Base-by-base conservation (phyloP, 1,140 invertebrate species). In the Drosophila gunungcola region DNA sequence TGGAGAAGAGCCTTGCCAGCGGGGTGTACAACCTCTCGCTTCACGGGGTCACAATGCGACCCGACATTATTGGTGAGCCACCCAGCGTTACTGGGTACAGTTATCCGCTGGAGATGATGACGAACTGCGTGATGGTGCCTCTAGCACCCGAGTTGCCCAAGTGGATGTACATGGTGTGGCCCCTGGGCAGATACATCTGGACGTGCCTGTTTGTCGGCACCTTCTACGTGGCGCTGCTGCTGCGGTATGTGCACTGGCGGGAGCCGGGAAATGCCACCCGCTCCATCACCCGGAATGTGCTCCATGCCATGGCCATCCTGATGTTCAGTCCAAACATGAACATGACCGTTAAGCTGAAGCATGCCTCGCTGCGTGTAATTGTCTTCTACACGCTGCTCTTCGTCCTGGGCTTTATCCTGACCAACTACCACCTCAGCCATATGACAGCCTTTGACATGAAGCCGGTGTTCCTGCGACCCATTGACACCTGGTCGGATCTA, bases 111-210 rank as follows among this genome's bases (percentile, higher is more conserved):
- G 78, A 85, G 45, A 39, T 81, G 13, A 57, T 78, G 58, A 73
- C 54, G 12, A 89, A 69, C 43, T 91, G 90, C 52, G 77, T 91
- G 11, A 91, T 91, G 90, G 90, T 91, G 3, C 90, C 90, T 0
- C 61, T 91, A 2, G 78, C 84, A 0, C 83, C 88, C 16, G 90
- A 91, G 76, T 27, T 91, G 56, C 83, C 90, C 49, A 90, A 89
- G 38, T 91, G 81, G 84, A 74, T 77, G 78, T 91, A 91, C 39
- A 57, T 91, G 42, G 70, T 91, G 1, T 91, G 90, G 90, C 86
- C 90, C 0, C 46, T 91, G 55, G 90, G 84, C 4, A 72, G 63
- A 2, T 91, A 79, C 34, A 78, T 90, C 11, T 91, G 90, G 88
- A 45, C 69, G 0, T 54, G 48, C 0, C 16, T 89, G 2, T 54